Percentiles rank a stretch among this genome's conserved stretches.
phyloP scores from a whole-genome alignment of 2,888 invertebrate genomes.

The Desoria tigrina region DNA sequence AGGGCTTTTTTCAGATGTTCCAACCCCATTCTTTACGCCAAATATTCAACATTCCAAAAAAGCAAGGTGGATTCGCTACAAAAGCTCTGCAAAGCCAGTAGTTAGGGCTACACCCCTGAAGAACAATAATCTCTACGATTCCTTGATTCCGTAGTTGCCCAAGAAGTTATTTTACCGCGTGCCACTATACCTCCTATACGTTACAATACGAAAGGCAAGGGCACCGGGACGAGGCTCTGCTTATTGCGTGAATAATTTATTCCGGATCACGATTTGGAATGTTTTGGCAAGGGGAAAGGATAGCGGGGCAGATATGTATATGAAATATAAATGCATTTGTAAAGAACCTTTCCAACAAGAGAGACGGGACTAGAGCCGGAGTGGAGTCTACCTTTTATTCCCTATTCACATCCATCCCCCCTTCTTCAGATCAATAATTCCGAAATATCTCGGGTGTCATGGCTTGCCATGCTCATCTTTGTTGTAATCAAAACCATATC shows the following conservation, averaged over 20 bases:
- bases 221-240: constrained; percentile 11
- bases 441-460: constrained; percentile 39
- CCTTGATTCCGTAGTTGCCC: neutral
- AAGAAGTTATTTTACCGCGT: too few relatives aligned
- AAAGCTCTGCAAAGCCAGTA: neutral
- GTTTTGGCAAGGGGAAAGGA: constrained; percentile 32
- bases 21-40: too few relatives aligned
- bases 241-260: constrained; percentile 53
- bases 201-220: neutral
- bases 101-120: neutral
- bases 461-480: constrained; percentile 29
- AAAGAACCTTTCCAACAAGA: neutral
- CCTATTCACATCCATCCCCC: constrained; percentile 12
- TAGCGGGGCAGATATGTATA: constrained; percentile 21
- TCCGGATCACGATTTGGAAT: constrained; percentile 52
- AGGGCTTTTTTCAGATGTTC: too few relatives aligned
- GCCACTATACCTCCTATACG: neutral
- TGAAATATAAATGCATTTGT: constrained; percentile 18
- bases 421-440: constrained; percentile 36
- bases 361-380: neutral
- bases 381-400: constrained; percentile 14
- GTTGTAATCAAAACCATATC: constrained; percentile 16
- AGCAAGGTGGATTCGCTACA: neutral
- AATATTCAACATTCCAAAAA: too few relatives aligned
- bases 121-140: too few relatives aligned